A percentile compares a stretch with the other conserved stretches of the same genome.
phyloP scores from a whole-genome alignment of 1,140 invertebrate species.

The Trachelipus rathkii region DNA sequence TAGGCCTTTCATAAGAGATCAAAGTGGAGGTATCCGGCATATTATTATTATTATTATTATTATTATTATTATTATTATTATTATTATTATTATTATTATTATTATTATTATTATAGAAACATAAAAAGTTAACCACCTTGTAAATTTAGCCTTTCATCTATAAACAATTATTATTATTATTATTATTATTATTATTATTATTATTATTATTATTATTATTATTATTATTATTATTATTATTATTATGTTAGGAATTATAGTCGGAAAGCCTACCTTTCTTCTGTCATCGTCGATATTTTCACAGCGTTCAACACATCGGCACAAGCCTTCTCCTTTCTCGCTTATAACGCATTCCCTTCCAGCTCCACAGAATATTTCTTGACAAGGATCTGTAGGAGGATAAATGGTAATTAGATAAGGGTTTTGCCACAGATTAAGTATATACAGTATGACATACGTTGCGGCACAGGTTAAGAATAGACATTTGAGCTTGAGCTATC shows the following conservation, averaged over 20 bases:
- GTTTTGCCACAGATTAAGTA: neutral
- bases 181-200: no score
- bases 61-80: no score
- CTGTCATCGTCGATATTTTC: constrained; percentile 71
- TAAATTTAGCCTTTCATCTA: no score
- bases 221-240: neutral
- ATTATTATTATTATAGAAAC: no score
- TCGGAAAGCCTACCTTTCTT: constrained; percentile 58
- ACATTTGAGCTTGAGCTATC: neutral
- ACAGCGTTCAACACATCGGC: constrained; percentile 78
- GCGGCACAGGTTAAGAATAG: neutral
- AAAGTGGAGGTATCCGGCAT: no score
- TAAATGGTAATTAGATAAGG: neutral
- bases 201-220: no score
- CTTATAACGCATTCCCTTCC: constrained; percentile 76
- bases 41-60: neutral
- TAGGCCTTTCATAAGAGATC: no score
- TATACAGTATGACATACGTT: neutral
- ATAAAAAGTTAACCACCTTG: no score
- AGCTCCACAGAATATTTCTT: constrained; percentile 79
- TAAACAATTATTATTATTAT: no score
- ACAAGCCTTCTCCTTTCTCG: constrained; percentile 68
- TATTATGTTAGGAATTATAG: neutral
- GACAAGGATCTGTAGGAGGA: constrained; percentile 65
- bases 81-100: no score